Evolutionary conservation across 2,113 vertebrate genomes (phyloP).

Genomic region (Phalacrocorax pelagicus): DNA sequence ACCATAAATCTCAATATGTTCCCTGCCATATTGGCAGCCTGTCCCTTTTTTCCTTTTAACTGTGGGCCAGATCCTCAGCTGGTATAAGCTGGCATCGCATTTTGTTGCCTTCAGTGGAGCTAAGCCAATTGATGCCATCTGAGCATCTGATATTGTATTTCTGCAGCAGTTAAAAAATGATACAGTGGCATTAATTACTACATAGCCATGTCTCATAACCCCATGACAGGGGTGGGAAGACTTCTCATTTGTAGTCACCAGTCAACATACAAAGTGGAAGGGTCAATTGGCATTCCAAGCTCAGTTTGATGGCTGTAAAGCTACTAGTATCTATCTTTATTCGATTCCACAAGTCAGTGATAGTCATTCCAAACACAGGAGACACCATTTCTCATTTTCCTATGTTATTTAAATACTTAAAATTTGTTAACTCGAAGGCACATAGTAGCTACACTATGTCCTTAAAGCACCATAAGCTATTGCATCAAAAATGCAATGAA

Average conservation of each 20-base stretch:
- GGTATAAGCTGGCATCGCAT: slow-evolving; percentile 15
- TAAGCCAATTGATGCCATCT: slow-evolving; percentile 59
- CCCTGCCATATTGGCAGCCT: slow-evolving; percentile 62
- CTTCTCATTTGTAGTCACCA: background rate
- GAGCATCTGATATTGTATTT: slow-evolving; percentile 50
- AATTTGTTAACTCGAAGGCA: background rate
- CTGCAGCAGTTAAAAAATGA: slow-evolving; percentile 35
- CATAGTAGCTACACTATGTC: background rate
- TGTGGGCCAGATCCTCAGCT: slow-evolving; percentile 62
- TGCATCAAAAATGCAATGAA: slow-evolving; percentile 8
- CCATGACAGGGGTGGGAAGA: slow-evolving; percentile 1
- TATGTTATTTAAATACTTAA: background rate
- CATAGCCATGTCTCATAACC: slow-evolving; percentile 15
- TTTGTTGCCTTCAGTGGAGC: slow-evolving; percentile 56
- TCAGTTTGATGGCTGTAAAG: slow-evolving; percentile 8
- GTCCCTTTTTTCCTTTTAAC: slow-evolving; percentile 39
- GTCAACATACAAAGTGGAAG: background rate
- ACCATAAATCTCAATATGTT: slow-evolving; percentile 64
- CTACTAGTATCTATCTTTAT: background rate
- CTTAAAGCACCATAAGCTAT: background rate
- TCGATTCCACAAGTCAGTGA: background rate
- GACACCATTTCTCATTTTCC: background rate
- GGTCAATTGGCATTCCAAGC: slow-evolving; percentile 34
- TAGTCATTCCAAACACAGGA: background rate
- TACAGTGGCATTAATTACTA: slow-evolving; percentile 49